Evolutionary conservation across 2,113 vertebrate species (phyloP), one percentile per base, ranked within the genome.

Genomic region (Sorex araneus): DNA sequence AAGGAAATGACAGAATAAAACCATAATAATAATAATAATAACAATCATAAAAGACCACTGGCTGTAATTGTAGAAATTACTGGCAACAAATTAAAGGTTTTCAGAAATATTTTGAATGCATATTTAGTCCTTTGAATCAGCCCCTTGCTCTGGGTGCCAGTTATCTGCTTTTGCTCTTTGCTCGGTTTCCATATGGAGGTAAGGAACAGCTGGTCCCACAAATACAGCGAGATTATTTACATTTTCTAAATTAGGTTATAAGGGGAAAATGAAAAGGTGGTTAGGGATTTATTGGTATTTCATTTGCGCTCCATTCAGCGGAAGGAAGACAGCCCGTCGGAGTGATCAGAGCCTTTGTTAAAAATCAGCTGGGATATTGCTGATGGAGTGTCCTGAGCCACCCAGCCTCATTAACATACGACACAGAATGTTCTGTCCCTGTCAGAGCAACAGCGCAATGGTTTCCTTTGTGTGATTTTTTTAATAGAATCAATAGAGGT

Each of bases 11-110:
- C 87, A 97, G 97, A 97, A 95, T 84, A 90, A 97, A 97, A 76
- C 71, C 86, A 87, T 95, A 95, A 96, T 91, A 91, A 97, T 87
- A 66, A 77, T 93, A 94, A 50, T 50, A 50, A 47, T 63, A 97
- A 89, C 70, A 93, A 89, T 92, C 93, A 95, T 94, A 96, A 95
- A 96, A 94, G 34, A 89, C 88, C 95, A 64, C 92, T 94, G 85
- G 84, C 78, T 97, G 75, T 95, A 91, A 94, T 96, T 97, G 88
- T 97, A 87, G 95, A 96, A 97, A 98, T 97, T 97, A 94, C 76
- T 94, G 79, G 78, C 87, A 97, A 95, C 92, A 97, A 97, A 97
- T 97, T 93, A 97, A 97, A 95, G 85, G 92, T 96, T 98, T 97
- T 96, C 85, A 93, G 85, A 89, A 97, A 97, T 96, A 96, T 97